These are phyloP conservation scores for Reticulitermes lucifugus DNA, from an alignment of 2,888 invertebrate genomes.

Conservation along the genomic window DNA sequence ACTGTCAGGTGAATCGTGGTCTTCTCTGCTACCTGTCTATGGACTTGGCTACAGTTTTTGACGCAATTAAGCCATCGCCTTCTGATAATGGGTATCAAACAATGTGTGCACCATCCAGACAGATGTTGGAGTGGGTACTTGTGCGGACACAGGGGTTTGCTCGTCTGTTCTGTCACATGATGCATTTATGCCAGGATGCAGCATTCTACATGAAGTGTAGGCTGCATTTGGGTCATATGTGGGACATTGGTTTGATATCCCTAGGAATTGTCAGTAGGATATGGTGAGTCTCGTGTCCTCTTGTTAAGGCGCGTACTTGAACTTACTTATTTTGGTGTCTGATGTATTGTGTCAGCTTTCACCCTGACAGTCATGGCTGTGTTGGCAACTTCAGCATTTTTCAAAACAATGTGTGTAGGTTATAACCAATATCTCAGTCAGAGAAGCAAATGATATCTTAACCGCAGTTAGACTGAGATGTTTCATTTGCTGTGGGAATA, in stretches of 20 bases:
- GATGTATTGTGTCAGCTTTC: too few relatives aligned
- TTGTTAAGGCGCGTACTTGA: too few relatives aligned
- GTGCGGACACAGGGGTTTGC: conserved; percentile 68
- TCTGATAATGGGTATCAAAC: conserved; percentile 55
- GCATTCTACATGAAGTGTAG: conserved; percentile 67
- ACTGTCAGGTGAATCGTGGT: conserved; percentile 28
- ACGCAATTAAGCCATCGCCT: background rate
- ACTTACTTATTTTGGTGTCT: too few relatives aligned
- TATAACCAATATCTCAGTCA: too few relatives aligned
- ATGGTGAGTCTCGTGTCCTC: conserved; percentile 60
- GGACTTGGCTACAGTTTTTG: conserved; percentile 1
- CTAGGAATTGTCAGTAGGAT: conserved; percentile 67
- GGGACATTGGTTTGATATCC: conserved; percentile 33
- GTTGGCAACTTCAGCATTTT: too few relatives aligned
- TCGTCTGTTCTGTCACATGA: conserved; percentile 68
- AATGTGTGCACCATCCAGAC: conserved; percentile 67
- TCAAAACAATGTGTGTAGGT: too few relatives aligned
- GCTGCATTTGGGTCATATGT: conserved; percentile 57
- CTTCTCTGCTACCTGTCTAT: conserved; percentile 30
- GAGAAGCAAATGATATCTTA: too few relatives aligned
- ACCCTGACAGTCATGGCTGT: too few relatives aligned
- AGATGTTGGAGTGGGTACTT: conserved; percentile 71
- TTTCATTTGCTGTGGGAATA: too few relatives aligned
- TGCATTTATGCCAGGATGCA: conserved; percentile 65
- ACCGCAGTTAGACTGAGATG: too few relatives aligned